Conservation (phyloP, 2,888 invertebrate genomes). For the Lissonota sp. region DNA sequence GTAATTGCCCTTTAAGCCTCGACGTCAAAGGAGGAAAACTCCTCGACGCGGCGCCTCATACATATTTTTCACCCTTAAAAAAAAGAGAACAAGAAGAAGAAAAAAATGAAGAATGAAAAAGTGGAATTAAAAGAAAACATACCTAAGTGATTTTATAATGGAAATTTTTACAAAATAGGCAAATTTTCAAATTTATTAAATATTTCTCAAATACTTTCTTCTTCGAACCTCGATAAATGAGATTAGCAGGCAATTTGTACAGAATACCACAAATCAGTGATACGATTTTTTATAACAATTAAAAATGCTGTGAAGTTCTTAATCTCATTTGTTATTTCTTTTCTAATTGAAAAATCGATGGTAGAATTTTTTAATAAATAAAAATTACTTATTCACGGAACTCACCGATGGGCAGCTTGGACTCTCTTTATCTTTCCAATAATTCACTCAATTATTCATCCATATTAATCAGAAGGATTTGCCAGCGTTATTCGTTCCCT, state of each 20-base stretch:
- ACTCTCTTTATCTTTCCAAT: constrained; percentile 1
- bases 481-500: constrained; percentile 4
- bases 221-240: too few relatives aligned
- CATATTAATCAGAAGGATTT: constrained; percentile 33
- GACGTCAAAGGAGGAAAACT: constrained; percentile 40
- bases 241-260: not conserved
- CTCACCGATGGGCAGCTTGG: constrained; percentile 18
- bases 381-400: not conserved
- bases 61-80: constrained; percentile 42
- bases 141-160: not conserved
- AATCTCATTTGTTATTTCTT: not conserved
- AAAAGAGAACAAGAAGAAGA: constrained; percentile 42
- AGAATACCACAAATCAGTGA: not conserved
- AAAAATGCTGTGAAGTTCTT: not conserved
- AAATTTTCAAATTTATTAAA: too few relatives aligned
- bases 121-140: constrained; percentile 8
- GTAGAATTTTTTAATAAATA: constrained; percentile 5
- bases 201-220: not conserved
- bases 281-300: not conserved
- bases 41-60: constrained; percentile 42
- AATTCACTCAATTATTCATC: constrained; percentile 9
- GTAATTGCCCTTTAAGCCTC: constrained; percentile 36
- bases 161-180: not conserved
- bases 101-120: constrained; percentile 19
- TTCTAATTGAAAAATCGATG: not conserved